phyloP scores from a whole-genome alignment of 2,888 invertebrate genomes.

The Ectemnius continuus region DNA sequence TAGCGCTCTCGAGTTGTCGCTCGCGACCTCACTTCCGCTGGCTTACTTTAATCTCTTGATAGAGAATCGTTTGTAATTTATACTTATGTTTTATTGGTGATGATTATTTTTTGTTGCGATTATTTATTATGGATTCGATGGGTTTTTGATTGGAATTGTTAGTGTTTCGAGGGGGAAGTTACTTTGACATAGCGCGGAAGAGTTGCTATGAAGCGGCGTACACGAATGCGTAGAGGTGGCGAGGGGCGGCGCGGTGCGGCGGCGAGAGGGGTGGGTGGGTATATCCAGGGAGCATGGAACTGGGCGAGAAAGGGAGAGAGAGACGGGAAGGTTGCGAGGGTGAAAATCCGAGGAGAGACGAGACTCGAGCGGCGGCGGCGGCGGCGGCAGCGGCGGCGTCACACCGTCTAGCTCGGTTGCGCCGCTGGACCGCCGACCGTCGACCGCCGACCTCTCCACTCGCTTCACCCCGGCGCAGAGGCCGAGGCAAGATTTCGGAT shows the following conservation, averaged over 20 bases:
- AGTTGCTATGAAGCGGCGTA: too few relatives aligned
- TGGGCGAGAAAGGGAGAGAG: neutral
- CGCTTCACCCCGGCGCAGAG: slow-evolving; percentile 33
- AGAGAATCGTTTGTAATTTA: too few relatives aligned
- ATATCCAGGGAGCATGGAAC: neutral
- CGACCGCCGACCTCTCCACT: slow-evolving; percentile 60
- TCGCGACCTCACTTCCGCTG: too few relatives aligned
- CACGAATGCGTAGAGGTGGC: neutral
- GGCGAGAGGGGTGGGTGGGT: neutral
- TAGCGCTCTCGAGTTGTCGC: too few relatives aligned
- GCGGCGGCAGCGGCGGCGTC: slow-evolving; percentile 55
- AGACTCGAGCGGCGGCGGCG: slow-evolving; percentile 42
- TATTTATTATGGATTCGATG: too few relatives aligned
- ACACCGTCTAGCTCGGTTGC: slow-evolving; percentile 59
- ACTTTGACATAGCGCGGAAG: too few relatives aligned
- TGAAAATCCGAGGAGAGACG: slow-evolving; percentile 62
- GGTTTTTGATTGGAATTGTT: too few relatives aligned
- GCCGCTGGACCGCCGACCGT: slow-evolving; percentile 7
- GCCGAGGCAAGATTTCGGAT: slow-evolving; percentile 61
- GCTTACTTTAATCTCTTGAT: too few relatives aligned
- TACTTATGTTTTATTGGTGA: too few relatives aligned
- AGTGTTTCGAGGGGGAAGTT: too few relatives aligned
- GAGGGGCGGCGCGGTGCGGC: neutral
- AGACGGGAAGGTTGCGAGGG: slow-evolving; percentile 43
- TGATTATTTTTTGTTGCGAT: too few relatives aligned